Conservation (phyloP, 1,140 invertebrate species). For the Dreissena rostriformis region DNA sequence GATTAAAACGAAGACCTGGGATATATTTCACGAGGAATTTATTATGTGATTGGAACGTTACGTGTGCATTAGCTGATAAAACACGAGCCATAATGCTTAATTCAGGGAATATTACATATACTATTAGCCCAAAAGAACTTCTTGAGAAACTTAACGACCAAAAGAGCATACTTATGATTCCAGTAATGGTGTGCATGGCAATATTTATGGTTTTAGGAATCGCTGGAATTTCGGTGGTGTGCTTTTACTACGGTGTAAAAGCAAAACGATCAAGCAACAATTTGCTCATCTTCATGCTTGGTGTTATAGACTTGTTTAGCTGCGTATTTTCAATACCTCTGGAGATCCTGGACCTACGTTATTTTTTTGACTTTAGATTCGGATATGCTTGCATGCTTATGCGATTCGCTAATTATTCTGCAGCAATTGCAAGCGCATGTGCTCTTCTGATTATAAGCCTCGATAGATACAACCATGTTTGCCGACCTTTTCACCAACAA, state of each 20-base stretch:
- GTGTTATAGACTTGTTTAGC: neutral
- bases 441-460: conserved; percentile 60
- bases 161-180: neutral
- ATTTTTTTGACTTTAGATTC: conserved; percentile 52
- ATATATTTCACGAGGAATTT: too few relatives aligned
- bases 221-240: neutral
- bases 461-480: conserved; percentile 63
- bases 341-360: conserved; percentile 11
- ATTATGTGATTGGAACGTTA: too few relatives aligned
- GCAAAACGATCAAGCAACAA: neutral
- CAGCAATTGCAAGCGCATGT: conserved; percentile 52
- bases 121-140: neutral
- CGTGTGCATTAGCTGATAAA: too few relatives aligned
- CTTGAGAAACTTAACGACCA: neutral
- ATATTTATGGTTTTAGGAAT: neutral
- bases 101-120: too few relatives aligned
- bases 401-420: conserved; percentile 49
- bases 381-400: conserved; percentile 51
- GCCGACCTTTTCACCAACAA: conserved; percentile 55
- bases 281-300: neutral
- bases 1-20: too few relatives aligned
- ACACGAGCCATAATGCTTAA: too few relatives aligned
- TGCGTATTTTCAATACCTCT: neutral
- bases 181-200: conserved; percentile 6
- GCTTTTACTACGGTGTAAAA: neutral